phyloP scores from a whole-genome alignment of 2,113 vertebrate genomes.

The Brachyhypopomus occidentalis region DNA sequence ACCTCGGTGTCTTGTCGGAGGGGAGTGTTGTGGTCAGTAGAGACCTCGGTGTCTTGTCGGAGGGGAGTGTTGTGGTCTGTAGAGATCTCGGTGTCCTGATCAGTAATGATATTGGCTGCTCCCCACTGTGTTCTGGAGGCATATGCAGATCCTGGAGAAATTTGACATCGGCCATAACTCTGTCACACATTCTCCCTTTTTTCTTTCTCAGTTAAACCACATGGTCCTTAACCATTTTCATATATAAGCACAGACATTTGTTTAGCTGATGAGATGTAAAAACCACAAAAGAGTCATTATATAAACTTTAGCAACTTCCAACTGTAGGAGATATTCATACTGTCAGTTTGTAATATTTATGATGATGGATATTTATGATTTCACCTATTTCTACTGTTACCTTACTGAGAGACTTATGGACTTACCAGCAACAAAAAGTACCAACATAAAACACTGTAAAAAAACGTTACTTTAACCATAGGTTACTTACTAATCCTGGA shows the following conservation, averaged over 20 bases:
- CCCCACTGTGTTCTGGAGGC: too few species aligned
- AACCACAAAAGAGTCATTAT: conserved; percentile 19
- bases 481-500: too few species aligned
- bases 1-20: too few species aligned
- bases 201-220: neutral
- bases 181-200: neutral
- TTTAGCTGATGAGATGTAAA: conserved; percentile 21
- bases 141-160: too few species aligned
- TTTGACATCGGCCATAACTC: too few species aligned
- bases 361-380: conserved; percentile 5
- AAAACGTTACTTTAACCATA: neutral
- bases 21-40: too few species aligned
- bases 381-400: neutral
- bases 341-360: neutral
- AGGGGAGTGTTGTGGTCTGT: too few species aligned
- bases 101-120: too few species aligned
- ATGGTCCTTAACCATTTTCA: neutral
- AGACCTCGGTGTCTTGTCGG: too few species aligned
- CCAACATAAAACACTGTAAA: neutral
- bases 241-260: conserved; percentile 36
- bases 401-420: neutral
- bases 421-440: too few species aligned
- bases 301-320: conserved; percentile 1
- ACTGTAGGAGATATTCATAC: neutral
- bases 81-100: too few species aligned